Conservation (phyloP, 1,140 invertebrate species). For the Sinonovacula constricta region DNA sequence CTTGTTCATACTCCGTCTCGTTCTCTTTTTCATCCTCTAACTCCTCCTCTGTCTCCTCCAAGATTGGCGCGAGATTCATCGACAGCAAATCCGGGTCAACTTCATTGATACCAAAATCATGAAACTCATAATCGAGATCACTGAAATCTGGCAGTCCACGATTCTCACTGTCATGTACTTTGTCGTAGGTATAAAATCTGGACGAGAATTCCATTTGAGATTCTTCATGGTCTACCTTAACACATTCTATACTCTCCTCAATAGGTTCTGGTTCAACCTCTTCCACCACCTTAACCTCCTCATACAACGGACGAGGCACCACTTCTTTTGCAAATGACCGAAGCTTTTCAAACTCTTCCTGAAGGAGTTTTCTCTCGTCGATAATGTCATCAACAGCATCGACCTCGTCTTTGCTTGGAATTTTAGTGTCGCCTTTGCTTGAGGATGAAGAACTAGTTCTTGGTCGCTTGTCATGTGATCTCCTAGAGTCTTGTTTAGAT, state of each 20-base stretch:
- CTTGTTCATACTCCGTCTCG: conserved; percentile 41
- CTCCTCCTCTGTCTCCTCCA: conserved; percentile 73
- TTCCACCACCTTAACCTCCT: conserved; percentile 54
- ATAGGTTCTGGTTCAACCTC: conserved; percentile 48
- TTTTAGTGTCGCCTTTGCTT: not conserved
- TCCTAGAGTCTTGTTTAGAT: too few relatives aligned
- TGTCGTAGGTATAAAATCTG: conserved; percentile 61
- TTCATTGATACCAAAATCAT: conserved; percentile 66
- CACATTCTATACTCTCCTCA: conserved; percentile 58
- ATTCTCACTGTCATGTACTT: conserved; percentile 56
- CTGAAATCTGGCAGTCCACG: conserved; percentile 65
- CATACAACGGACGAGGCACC: conserved; percentile 53
- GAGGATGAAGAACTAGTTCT: too few relatives aligned
- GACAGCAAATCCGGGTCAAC: conserved; percentile 72
- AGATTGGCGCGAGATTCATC: conserved; percentile 74
- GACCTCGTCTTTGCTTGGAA: not conserved
- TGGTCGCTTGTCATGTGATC: too few relatives aligned
- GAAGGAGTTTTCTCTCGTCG: conserved; percentile 41
- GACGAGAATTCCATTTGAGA: conserved; percentile 59
- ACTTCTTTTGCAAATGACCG: conserved; percentile 64
- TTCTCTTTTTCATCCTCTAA: conserved; percentile 60
- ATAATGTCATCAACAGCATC: not conserved
- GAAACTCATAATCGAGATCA: conserved; percentile 63
- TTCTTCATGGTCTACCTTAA: conserved; percentile 57
- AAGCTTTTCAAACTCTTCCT: conserved; percentile 70